Conservation (phyloP, 2,888 invertebrate genomes). For the Noctua janthina region DNA sequence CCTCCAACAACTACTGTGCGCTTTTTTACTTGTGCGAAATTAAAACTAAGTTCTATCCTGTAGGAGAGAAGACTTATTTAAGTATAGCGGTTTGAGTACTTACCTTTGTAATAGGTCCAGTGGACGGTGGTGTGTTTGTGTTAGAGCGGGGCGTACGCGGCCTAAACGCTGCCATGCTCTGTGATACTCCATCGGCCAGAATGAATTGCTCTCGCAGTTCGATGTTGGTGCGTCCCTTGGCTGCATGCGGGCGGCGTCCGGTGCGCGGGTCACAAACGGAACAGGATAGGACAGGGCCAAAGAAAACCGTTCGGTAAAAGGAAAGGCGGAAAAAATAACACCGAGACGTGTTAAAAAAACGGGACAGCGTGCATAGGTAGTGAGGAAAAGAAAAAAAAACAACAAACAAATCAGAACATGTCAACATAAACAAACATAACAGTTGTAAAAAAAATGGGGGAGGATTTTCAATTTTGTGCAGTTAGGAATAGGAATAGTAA, state of each 20-base stretch:
- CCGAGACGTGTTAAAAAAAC: constrained; percentile 84
- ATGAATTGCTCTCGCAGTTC: constrained; percentile 99
- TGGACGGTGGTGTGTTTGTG: constrained; percentile 92
- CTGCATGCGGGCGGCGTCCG: constrained; percentile 93
- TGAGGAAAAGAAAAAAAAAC: constrained; percentile 88
- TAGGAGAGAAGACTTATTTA: constrained; percentile 76
- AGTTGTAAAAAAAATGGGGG: constrained; percentile 77
- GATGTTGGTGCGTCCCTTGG: constrained; percentile 99
- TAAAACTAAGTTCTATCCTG: constrained; percentile 84
- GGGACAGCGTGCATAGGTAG: constrained; percentile 88
- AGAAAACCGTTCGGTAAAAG: constrained; percentile 87
- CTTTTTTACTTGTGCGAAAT: constrained; percentile 87
- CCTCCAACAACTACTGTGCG: constrained; percentile 89
- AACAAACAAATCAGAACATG: constrained; percentile 90
- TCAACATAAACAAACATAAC: constrained; percentile 87
- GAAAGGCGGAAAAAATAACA: constrained; percentile 83
- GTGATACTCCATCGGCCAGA: constrained; percentile 99
- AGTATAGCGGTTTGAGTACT: constrained; percentile 78
- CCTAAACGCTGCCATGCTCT: constrained; percentile 99
- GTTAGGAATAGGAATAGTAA: constrained; percentile 87
- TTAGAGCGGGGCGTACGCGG: constrained; percentile 97
- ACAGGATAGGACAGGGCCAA: constrained; percentile 77
- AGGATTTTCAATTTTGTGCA: constrained; percentile 84
- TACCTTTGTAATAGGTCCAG: constrained; percentile 99
- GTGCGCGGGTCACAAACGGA: constrained; percentile 84